Evolutionary conservation across 1,140 invertebrate species (phyloP), one percentile per base, ranked within the genome.

Genomic region (Proales similis): DNA sequence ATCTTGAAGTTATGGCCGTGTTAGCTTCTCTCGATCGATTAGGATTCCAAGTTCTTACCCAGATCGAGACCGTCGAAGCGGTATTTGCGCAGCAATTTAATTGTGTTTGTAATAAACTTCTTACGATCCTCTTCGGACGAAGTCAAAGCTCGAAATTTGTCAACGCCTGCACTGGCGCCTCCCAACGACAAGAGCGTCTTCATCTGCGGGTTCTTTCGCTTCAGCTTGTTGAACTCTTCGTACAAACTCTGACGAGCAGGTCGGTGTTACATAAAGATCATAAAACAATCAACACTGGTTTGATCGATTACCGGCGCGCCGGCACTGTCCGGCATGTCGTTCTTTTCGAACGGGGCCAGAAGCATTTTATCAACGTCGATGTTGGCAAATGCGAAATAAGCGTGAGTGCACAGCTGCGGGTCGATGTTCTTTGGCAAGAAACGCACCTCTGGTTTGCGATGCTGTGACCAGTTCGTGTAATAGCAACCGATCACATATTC

Each of bases 41-140:
- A n/a, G n/a, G n/a, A n/a, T n/a, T n/a, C n/a, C n/a, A n/a, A n/a
- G n/a, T n/a, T n/a, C n/a, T n/a, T n/a, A n/a, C n/a, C 90, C 65
- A 96, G 78, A 76, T 96, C 91, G 20, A 96, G 80, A 7, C 92
- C 92, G 76, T 96, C 90, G 72, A 96, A 96, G 68, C 88, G 85
- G 71, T 92, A 88, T 69, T 89, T 84, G 65, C 91, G 79, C 45
- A 94, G 78, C 71, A 92, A 94, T 74, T 86, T 86, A 12, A 95
- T 81, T 29, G 84, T 81, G 17, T 66, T 61, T 19, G 30, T 45
- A 4, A 67, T 66, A 63, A 74, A 74, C 4, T 64, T 38, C 42
- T 38, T 63, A 48, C 61, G 65, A 42, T 66, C 67, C 17, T 65
- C 64, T 0, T 64, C 5, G 7, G 66, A 64, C 1, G 61, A 30